A percentile compares a stretch with the other conserved stretches of the same genome.
phyloP scores from a whole-genome alignment of 2,888 invertebrate species.

The Carcina quercana region DNA sequence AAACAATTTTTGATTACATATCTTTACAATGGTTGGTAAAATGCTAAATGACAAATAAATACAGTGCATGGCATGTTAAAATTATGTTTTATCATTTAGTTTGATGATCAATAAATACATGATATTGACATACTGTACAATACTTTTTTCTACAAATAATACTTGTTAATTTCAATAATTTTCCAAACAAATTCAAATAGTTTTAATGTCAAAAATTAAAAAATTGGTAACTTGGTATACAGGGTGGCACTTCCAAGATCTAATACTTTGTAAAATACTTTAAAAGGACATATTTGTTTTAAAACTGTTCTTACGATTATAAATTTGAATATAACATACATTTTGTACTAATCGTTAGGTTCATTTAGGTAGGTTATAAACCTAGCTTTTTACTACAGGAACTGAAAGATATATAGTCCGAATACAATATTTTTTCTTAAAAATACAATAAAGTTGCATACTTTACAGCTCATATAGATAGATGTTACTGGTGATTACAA shows the following conservation, averaged over 20 bases:
- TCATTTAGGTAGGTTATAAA: slow-evolving; percentile 13
- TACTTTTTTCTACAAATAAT: slow-evolving; percentile 12
- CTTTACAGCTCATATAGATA: no score
- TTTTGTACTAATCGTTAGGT: not conserved
- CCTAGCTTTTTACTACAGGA: slow-evolving; percentile 17
- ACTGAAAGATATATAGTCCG: no score
- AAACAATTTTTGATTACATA: slow-evolving; percentile 10
- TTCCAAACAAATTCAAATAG: not conserved
- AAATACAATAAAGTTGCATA: no score
- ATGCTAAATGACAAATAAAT: slow-evolving; percentile 22
- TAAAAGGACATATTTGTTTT: no score
- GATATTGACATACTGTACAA: slow-evolving; percentile 11
- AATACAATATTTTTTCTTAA: no score
- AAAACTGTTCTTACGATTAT: not conserved
- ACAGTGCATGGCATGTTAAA: slow-evolving; percentile 12
- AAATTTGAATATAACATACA: not conserved
- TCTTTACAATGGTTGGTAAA: no score
- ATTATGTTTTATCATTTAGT: not conserved
- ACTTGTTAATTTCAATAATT: slow-evolving; percentile 14
- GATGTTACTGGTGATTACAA: no score
- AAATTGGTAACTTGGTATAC: no score
- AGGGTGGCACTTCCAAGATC: no score
- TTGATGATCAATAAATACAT: not conserved
- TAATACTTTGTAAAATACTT: no score
- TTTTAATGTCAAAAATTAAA: not conserved